These are phyloP conservation scores for Petrocephalus sullivani DNA, from an alignment of 2,797 vertebrate species.

Conservation along the genomic window DNA sequence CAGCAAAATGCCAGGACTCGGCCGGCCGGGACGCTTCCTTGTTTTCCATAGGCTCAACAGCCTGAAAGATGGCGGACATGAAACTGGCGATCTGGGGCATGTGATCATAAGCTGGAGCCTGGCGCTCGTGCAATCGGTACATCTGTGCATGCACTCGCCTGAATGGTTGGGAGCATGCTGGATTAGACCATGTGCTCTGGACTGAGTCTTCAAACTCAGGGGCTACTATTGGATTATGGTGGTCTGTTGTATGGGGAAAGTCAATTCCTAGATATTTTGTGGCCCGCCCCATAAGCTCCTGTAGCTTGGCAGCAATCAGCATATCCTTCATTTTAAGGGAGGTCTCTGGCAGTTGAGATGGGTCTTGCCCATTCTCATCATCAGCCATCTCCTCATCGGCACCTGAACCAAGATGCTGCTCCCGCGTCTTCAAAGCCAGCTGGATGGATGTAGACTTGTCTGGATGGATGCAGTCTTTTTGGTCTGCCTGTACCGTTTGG, in stretches of 20 bases:
- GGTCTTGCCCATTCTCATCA: constrained; percentile 13
- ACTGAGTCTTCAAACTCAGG: constrained; percentile 40
- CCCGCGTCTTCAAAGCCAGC: constrained; percentile 28
- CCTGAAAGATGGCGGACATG: constrained; percentile 44
- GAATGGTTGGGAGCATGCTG: constrained; percentile 33
- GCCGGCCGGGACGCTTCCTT: constrained; percentile 14
- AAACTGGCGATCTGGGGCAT: constrained; percentile 41
- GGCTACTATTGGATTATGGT: constrained; percentile 33
- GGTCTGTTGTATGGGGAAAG: constrained; percentile 26
- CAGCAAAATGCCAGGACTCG: constrained; percentile 32
- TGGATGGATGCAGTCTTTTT: not conserved
- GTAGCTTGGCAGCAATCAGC: constrained; percentile 33
- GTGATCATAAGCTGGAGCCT: constrained; percentile 35
- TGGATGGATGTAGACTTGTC: not conserved
- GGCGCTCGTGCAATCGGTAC: constrained; percentile 39
- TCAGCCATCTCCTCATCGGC: constrained; percentile 11
- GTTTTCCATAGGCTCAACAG: constrained; percentile 32
- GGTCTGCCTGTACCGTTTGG: not conserved
- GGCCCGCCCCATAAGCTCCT: constrained; percentile 37
- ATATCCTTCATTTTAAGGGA: constrained; percentile 30
- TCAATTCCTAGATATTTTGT: constrained; percentile 34
- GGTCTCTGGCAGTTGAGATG: constrained; percentile 10
- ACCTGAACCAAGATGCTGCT: constrained; percentile 27
- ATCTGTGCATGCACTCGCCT: constrained; percentile 32
- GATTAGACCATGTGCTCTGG: constrained; percentile 43